phyloP scores from a whole-genome alignment of 2,797 vertebrate species.

The Clarias platycephalus region DNA sequence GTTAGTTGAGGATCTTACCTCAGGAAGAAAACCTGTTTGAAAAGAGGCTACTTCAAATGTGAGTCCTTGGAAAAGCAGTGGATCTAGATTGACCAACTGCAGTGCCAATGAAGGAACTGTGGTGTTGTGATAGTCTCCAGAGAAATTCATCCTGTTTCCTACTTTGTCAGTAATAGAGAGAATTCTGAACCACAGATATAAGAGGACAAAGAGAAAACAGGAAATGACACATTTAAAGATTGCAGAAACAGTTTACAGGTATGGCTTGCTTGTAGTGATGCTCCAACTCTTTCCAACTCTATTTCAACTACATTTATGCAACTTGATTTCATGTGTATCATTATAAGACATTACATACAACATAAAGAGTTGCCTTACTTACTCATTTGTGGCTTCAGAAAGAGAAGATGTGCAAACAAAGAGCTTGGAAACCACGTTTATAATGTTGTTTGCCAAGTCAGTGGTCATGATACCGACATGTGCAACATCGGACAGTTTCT shows the following conservation, averaged over 20 bases:
- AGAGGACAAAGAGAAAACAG: not conserved
- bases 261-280: not conserved
- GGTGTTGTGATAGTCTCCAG: conserved; percentile 66
- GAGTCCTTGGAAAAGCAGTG: conserved; percentile 74
- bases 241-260: not conserved
- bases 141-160: conserved; percentile 78
- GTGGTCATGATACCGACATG: conserved; percentile 62
- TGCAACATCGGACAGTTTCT: conserved; percentile 76
- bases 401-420: conserved; percentile 71
- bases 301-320: not conserved
- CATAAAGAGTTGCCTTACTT: conserved; percentile 57
- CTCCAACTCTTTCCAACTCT: not conserved
- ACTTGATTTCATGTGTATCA: not conserved
- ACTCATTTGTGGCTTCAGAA: conserved; percentile 72
- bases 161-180: conserved; percentile 75
- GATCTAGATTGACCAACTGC: conserved; percentile 69
- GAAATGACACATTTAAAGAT: not conserved
- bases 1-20: conserved; percentile 69
- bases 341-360: not conserved
- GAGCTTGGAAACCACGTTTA: conserved; percentile 73
- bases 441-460: conserved; percentile 62
- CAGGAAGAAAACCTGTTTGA: conserved; percentile 59
- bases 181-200: conserved; percentile 71
- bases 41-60: conserved; percentile 77
- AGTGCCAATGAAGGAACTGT: conserved; percentile 73